A percentile compares a stretch with the other conserved stretches of the same genome.
These are phyloP conservation scores for Pimpla rufipes DNA, from an alignment of 2,888 invertebrate species.

Conservation along the genomic window DNA sequence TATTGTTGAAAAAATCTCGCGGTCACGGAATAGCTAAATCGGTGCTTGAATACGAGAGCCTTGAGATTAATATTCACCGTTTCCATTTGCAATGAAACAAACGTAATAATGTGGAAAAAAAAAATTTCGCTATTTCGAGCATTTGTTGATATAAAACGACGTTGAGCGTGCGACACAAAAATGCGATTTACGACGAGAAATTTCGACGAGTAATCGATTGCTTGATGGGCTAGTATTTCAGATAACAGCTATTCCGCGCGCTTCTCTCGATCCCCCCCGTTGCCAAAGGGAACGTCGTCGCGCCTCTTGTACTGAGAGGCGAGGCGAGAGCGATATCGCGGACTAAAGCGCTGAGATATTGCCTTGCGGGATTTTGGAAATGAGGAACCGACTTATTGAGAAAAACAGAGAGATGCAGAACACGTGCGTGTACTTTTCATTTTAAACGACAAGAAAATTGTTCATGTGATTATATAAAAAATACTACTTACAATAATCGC, in stretches of 20 bases:
- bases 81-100: neutral
- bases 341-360: conserved; percentile 42
- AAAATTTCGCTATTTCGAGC: neutral
- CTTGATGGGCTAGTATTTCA: conserved; percentile 58
- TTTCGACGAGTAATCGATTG: conserved; percentile 33
- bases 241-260: conserved; percentile 55
- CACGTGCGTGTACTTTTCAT: conserved; percentile 61
- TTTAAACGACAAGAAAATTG: conserved; percentile 32
- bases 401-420: conserved; percentile 55
- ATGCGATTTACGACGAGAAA: conserved; percentile 9
- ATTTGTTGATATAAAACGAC: neutral
- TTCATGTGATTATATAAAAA: conserved; percentile 29
- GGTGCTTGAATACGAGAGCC: conserved; percentile 43
- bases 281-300: conserved; percentile 38
- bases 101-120: neutral
- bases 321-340: conserved; percentile 32
- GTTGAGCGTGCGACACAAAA: conserved; percentile 7
- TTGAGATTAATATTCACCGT: conserved; percentile 12
- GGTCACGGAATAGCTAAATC: conserved; percentile 50
- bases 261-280: conserved; percentile 52
- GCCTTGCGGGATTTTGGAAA: conserved; percentile 35
- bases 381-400: conserved; percentile 38
- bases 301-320: conserved; percentile 37
- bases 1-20: neutral
- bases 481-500: conserved; percentile 19